phyloP scores from a whole-genome alignment of 2,797 vertebrate genomes.

The Mormyrus hasselquistii region DNA sequence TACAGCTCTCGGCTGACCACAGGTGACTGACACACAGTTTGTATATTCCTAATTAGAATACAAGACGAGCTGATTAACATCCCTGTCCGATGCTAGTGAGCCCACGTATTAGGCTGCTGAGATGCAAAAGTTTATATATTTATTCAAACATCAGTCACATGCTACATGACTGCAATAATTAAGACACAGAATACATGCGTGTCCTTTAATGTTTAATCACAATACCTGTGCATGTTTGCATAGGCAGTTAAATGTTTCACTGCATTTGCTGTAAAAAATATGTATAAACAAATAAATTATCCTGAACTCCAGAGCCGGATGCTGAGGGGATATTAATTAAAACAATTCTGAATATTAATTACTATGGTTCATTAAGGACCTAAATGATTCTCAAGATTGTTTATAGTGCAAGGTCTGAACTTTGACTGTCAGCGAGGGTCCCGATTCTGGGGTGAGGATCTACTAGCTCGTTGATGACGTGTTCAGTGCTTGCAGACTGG shows the following conservation, averaged over 20 bases:
- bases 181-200: background rate
- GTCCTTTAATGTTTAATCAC: background rate
- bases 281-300: background rate
- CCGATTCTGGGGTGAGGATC: background rate
- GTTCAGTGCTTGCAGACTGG: background rate
- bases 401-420: background rate
- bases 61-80: slow-evolving; percentile 67
- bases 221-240: background rate
- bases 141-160: background rate
- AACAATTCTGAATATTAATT: background rate
- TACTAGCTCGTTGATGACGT: background rate
- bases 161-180: background rate
- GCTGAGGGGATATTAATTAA: background rate
- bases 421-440: background rate
- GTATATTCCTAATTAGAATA: slow-evolving; percentile 74
- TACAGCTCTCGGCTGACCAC: slow-evolving; percentile 72
- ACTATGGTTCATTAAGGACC: background rate
- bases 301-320: background rate
- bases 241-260: background rate
- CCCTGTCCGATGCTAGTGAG: slow-evolving; percentile 46
- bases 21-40: slow-evolving; percentile 74
- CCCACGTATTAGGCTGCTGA: slow-evolving; percentile 44
- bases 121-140: slow-evolving; percentile 5
- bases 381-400: background rate
- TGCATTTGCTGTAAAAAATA: background rate